phyloP scores from a whole-genome alignment of 2,797 vertebrate species.

The Paramormyrops hopkinsi region DNA sequence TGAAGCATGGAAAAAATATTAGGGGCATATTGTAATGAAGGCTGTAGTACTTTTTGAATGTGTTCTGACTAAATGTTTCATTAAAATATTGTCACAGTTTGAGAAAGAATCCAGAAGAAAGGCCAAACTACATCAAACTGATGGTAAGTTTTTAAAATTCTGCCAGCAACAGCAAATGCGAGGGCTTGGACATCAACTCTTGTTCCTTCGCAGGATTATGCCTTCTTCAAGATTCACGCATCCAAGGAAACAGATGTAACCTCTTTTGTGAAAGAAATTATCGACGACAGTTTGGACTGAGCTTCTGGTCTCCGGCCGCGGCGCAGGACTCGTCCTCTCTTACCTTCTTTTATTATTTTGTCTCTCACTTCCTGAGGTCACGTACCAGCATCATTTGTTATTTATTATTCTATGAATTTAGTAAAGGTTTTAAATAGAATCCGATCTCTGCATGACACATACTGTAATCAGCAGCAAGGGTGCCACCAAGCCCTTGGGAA shows the following conservation, averaged over 20 bases:
- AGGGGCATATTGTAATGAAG: neutral
- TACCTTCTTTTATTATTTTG: neutral
- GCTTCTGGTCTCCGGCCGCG: neutral
- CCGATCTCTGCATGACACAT: neutral
- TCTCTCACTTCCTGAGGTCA: neutral
- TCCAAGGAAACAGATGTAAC: constrained; percentile 94
- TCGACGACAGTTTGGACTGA: constrained; percentile 45
- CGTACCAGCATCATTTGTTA: neutral
- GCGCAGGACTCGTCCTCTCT: neutral
- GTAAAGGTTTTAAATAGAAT: neutral
- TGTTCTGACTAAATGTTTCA: neutral
- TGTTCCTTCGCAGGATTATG: constrained; percentile 71
- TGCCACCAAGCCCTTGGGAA: neutral
- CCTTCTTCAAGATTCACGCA: constrained; percentile 87
- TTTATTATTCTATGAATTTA: neutral
- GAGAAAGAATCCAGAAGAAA: neutral
- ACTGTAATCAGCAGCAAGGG: neutral
- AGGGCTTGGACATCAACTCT: neutral
- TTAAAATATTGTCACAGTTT: neutral
- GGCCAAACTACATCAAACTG: neutral
- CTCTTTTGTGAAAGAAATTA: constrained; percentile 86
- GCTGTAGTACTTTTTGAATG: neutral
- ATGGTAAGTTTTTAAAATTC: constrained; percentile 70
- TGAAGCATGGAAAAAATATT: neutral
- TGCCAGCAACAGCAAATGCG: neutral